Percentiles rank a stretch among this genome's conserved stretches.
These are phyloP conservation scores for Sphaerophoria rueppellii DNA, from an alignment of 2,888 invertebrate genomes.

Conservation along the genomic window DNA sequence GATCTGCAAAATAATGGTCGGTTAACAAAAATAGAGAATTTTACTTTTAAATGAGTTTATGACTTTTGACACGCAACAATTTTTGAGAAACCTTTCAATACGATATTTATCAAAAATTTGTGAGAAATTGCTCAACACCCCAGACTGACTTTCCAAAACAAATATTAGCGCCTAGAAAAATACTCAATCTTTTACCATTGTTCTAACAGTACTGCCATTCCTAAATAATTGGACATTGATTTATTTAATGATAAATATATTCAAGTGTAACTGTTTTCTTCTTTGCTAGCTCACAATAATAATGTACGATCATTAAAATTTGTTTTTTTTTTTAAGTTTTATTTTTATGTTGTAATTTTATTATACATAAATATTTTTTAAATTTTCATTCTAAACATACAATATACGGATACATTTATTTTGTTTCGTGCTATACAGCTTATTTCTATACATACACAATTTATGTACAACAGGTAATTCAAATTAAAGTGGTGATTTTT, in stretches of 20 bases:
- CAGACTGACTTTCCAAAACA: neutral
- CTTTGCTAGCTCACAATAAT: slow-evolving; percentile 1
- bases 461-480: slow-evolving; percentile 65
- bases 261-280: neutral
- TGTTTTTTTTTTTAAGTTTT: slow-evolving; percentile 21
- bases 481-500: slow-evolving; percentile 13
- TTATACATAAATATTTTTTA: slow-evolving; percentile 44
- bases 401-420: slow-evolving; percentile 26
- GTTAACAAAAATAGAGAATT: too few relatives aligned
- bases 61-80: too few relatives aligned
- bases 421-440: slow-evolving; percentile 34
- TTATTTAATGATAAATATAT: slow-evolving; percentile 29
- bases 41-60: too few relatives aligned
- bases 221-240: slow-evolving; percentile 55
- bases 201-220: slow-evolving; percentile 30
- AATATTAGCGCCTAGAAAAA: neutral
- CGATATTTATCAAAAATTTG: too few relatives aligned
- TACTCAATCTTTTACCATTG: neutral
- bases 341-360: slow-evolving; percentile 40
- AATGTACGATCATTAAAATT: slow-evolving; percentile 8
- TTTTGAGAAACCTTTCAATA: too few relatives aligned
- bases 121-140: neutral
- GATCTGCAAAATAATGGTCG: too few relatives aligned
- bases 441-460: slow-evolving; percentile 62
- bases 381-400: slow-evolving; percentile 20